Evolutionary conservation across 2,113 vertebrate species (phyloP).

Genomic region (Cryptomyrus ogoouensis): DNA sequence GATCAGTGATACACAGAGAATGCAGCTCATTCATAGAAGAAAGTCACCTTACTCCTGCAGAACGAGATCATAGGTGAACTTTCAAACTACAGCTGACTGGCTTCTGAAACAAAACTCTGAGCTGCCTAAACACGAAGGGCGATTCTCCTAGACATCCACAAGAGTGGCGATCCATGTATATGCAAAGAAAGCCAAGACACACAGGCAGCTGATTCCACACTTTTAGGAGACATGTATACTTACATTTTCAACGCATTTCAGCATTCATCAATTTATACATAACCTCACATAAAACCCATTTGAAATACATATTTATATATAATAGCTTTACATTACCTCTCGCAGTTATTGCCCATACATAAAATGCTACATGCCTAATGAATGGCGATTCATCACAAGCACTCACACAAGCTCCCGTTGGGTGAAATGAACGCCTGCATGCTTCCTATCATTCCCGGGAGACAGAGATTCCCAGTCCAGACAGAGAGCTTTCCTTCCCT

Average conservation of each 20-base stretch:
- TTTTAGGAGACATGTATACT: background rate
- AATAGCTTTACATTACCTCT: conserved; percentile 6
- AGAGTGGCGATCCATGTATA: background rate
- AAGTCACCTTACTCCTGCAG: background rate
- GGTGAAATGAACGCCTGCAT: background rate
- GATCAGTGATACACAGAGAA: background rate
- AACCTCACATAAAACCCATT: background rate
- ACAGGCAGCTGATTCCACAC: background rate
- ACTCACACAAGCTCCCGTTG: background rate
- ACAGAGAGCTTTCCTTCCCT: background rate
- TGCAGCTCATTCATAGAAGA: background rate
- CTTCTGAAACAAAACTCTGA: background rate
- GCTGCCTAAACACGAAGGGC: background rate
- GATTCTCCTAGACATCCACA: background rate
- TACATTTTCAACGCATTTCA: background rate
- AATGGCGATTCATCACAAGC: background rate
- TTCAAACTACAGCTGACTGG: background rate
- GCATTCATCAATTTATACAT: background rate
- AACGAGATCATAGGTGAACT: background rate
- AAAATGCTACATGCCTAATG: background rate
- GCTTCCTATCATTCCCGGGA: background rate
- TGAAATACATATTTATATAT: background rate
- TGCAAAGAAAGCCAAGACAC: background rate
- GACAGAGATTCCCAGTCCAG: background rate
- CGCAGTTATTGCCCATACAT: background rate